A percentile compares a stretch with the other conserved stretches of the same genome.
Evolutionary conservation across 1,140 invertebrate species (phyloP).

Genomic region (Cotesia chilonis): DNA sequence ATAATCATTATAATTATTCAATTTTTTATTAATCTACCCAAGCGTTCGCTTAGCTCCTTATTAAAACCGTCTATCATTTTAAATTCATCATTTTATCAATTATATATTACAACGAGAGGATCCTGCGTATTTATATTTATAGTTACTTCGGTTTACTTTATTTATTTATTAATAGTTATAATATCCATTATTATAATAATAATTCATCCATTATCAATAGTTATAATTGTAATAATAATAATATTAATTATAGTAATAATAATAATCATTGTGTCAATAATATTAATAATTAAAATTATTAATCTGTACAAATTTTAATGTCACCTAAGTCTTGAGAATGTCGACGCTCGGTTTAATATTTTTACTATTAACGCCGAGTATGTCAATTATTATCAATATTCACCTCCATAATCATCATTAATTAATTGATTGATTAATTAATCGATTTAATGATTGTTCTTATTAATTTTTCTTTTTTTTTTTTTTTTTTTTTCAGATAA

Average conservation of each 20-base stretch:
- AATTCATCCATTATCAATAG: constrained; percentile 47
- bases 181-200: background rate
- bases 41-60: background rate
- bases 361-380: constrained; percentile 40
- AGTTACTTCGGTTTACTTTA: constrained; percentile 61
- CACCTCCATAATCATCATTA: constrained; percentile 40
- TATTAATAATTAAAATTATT: constrained; percentile 51
- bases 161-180: constrained; percentile 54
- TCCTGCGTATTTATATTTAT: constrained; percentile 44
- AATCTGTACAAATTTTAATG: constrained; percentile 65
- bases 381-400: constrained; percentile 22
- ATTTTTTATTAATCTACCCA: constrained; percentile 11
- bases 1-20: background rate
- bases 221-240: constrained; percentile 44
- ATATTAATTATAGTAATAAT: too few relatives aligned
- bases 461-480: background rate
- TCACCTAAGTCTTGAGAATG: constrained; percentile 62
- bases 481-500: background rate
- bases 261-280: constrained; percentile 3
- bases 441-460: background rate
- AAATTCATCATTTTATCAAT: constrained; percentile 1
- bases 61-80: constrained; percentile 4
- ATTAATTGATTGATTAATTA: too few relatives aligned
- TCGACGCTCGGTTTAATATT: constrained; percentile 53
- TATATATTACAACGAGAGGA: constrained; percentile 52